Evolutionary conservation across 1,140 invertebrate genomes (phyloP).

Genomic region (Drosophila arizonae): DNA sequence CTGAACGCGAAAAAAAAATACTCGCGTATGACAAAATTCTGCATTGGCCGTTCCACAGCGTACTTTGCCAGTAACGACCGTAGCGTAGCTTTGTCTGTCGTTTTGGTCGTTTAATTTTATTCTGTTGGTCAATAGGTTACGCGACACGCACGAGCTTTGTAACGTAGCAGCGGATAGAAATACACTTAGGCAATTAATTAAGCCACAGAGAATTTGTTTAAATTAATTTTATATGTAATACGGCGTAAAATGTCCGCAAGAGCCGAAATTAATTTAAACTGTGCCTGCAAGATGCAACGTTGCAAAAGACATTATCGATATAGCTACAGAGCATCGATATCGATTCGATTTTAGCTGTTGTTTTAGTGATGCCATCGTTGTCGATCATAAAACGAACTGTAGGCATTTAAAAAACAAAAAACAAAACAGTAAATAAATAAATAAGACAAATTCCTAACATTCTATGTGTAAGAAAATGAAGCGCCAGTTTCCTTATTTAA

Average conservation of each 20-base stretch:
- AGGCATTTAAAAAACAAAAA: neutral
- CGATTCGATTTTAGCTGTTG: slow-evolving; percentile 15
- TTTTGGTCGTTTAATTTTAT: slow-evolving; percentile 38
- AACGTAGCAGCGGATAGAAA: neutral
- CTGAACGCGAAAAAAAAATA: slow-evolving; percentile 72
- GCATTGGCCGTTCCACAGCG: slow-evolving; percentile 51
- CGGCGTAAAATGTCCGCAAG: slow-evolving; percentile 26
- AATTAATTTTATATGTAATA: slow-evolving; percentile 8
- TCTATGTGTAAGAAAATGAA: neutral
- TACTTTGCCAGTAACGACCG: slow-evolving; percentile 64
- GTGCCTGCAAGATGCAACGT: slow-evolving; percentile 65
- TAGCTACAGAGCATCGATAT: neutral
- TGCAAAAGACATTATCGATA: slow-evolving; percentile 59
- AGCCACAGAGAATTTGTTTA: slow-evolving; percentile 12
- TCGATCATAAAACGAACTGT: neutral
- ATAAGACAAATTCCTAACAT: too few species aligned
- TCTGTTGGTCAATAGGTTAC: neutral
- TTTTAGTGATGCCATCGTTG: slow-evolving; percentile 1
- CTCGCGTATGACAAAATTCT: slow-evolving; percentile 67
- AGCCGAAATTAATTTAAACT: slow-evolving; percentile 74
- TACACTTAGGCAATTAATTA: neutral
- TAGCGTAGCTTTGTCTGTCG: slow-evolving; percentile 73
- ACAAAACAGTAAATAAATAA: neutral
- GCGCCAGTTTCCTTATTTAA: too few species aligned
- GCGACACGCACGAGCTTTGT: neutral